These are phyloP conservation scores for Trachymyrmex septentrionalis DNA, from an alignment of 1,140 invertebrate genomes.

Conservation along the genomic window DNA sequence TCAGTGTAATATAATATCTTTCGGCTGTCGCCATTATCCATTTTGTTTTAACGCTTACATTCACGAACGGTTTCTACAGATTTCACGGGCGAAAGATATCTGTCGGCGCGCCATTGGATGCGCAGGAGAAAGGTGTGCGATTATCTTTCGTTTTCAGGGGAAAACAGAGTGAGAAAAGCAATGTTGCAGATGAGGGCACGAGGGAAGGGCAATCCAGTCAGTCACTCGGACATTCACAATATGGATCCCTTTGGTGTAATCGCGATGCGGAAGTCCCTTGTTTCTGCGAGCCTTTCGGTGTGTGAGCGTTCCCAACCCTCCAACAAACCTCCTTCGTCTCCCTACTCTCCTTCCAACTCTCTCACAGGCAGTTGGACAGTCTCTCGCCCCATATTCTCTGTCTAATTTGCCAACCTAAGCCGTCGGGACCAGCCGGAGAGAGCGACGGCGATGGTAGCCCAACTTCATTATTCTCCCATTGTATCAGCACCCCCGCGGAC, in stretches of 20 bases:
- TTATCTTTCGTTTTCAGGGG: background rate
- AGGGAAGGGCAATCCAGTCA: slow-evolving; percentile 65
- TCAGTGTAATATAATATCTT: background rate
- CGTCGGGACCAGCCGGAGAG: slow-evolving; percentile 75
- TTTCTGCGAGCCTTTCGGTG: slow-evolving; percentile 68
- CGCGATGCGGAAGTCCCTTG: slow-evolving; percentile 74
- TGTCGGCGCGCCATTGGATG: slow-evolving; percentile 13
- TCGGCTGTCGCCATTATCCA: slow-evolving; percentile 11
- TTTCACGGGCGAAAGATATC: slow-evolving; percentile 43
- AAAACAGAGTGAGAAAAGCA: slow-evolving; percentile 66
- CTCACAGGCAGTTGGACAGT: slow-evolving; percentile 67
- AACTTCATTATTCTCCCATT: slow-evolving; percentile 82
- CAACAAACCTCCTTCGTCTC: slow-evolving; percentile 18
- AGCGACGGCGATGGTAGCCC: slow-evolving; percentile 68
- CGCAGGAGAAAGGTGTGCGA: background rate
- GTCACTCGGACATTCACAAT: slow-evolving; percentile 77
- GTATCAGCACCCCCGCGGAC: slow-evolving; percentile 78
- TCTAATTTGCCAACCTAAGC: slow-evolving; percentile 79
- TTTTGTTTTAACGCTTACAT: slow-evolving; percentile 45
- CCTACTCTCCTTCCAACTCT: slow-evolving; percentile 22
- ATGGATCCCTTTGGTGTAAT: slow-evolving; percentile 77
- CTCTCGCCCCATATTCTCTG: slow-evolving; percentile 78
- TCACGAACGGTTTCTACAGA: slow-evolving; percentile 31
- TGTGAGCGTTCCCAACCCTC: slow-evolving; percentile 38
- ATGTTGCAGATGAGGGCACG: slow-evolving; percentile 28